These are phyloP conservation scores for Menidia menidia DNA, from an alignment of 2,797 vertebrate genomes.

Conservation along the genomic window DNA sequence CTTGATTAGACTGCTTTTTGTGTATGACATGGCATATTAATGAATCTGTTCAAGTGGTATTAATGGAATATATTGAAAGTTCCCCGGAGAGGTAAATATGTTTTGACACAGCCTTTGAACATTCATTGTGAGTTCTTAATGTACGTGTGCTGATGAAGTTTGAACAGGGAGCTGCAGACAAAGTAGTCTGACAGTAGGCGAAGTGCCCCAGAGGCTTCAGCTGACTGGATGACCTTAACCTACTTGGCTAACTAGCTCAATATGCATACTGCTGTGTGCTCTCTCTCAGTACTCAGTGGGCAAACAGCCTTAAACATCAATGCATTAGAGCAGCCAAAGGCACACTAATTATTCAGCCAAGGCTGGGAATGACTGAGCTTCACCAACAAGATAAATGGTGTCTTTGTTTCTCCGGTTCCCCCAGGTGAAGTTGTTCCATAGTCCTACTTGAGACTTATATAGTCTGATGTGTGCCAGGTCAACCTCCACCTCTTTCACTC, in stretches of 20 bases:
- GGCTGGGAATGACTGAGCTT: conserved; percentile 15
- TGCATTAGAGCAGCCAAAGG: conserved; percentile 42
- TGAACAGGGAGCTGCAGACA: conserved; percentile 45
- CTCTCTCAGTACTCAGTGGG: conserved; percentile 35
- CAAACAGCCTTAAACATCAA: conserved; percentile 24
- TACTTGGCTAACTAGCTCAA: conserved; percentile 47
- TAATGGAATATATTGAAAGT: conserved; percentile 35
- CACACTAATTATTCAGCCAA: conserved; percentile 29
- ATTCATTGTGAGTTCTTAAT: conserved; percentile 26
- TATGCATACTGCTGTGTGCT: conserved; percentile 35
- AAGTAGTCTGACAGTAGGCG: conserved; percentile 42
- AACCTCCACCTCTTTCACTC: not conserved
- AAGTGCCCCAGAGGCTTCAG: conserved; percentile 61
- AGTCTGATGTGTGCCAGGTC: conserved; percentile 15
- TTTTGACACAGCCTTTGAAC: conserved; percentile 42
- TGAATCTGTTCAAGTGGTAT: conserved; percentile 50
- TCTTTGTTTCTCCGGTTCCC: not conserved
- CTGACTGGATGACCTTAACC: conserved; percentile 67
- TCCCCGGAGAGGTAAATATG: conserved; percentile 44
- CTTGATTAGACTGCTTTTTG: conserved; percentile 56
- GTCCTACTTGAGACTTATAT: not conserved
- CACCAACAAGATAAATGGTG: not conserved
- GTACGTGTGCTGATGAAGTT: conserved; percentile 50
- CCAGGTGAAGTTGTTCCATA: conserved; percentile 10
- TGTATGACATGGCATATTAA: conserved; percentile 66